phyloP scores from a whole-genome alignment of 2,797 vertebrate genomes.

The Gymnoscopelus microlampas region DNA sequence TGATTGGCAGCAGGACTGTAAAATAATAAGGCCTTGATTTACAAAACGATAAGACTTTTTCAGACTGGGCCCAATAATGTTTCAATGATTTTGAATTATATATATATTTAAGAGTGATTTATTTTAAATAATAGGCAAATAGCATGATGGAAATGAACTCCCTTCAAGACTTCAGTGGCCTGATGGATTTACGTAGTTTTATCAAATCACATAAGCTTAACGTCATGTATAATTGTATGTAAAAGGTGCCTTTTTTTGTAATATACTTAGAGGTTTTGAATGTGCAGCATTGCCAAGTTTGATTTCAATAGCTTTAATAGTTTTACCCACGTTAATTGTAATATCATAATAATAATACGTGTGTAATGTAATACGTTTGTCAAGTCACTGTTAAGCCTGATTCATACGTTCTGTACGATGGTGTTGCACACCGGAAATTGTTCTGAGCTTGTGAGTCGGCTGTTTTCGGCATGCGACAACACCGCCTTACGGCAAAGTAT shows the following conservation, averaged over 20 bases:
- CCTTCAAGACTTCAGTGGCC: neutral
- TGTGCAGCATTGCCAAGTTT: neutral
- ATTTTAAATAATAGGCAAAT: neutral
- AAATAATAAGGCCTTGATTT: neutral
- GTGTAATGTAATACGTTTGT: slow-evolving; percentile 18
- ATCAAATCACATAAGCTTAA: slow-evolving; percentile 51
- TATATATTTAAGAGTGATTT: neutral
- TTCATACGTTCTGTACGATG: too few relatives aligned
- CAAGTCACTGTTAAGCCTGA: slow-evolving; percentile 18
- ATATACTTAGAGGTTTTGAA: slow-evolving; percentile 25
- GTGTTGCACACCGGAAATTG: neutral
- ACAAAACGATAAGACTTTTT: neutral
- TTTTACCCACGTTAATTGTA: slow-evolving; percentile 31
- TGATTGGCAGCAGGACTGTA: neutral
- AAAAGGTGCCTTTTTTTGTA: slow-evolving; percentile 74
- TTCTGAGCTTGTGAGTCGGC: neutral
- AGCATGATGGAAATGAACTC: neutral
- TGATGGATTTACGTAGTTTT: slow-evolving; percentile 14
- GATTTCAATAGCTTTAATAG: slow-evolving; percentile 35
- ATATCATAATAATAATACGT: neutral
- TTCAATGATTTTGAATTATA: neutral
- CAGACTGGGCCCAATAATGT: neutral
- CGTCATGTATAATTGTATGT: slow-evolving; percentile 55
- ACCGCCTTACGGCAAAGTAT: too few relatives aligned
- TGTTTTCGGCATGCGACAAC: neutral